Evolutionary conservation across 1,140 invertebrate species (phyloP).

Genomic region (Odontomachus brunneus): DNA sequence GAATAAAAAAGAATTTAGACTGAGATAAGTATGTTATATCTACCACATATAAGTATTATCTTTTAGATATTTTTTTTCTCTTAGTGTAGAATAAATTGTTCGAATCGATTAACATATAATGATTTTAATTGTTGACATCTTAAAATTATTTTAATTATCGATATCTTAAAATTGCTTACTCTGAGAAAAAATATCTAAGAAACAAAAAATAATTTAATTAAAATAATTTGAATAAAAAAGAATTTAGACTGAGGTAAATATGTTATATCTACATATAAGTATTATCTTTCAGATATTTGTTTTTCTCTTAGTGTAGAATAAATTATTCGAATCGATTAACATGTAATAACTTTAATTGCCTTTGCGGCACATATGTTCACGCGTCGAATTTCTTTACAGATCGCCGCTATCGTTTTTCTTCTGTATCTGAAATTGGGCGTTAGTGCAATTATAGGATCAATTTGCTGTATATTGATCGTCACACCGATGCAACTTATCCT

Average conservation of each 20-base stretch:
- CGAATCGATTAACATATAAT: background rate
- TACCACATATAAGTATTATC: too few species aligned
- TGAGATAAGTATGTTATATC: too few species aligned
- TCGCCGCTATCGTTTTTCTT: slow-evolving; percentile 90
- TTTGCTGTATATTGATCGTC: slow-evolving; percentile 89
- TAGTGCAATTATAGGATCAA: slow-evolving; percentile 91
- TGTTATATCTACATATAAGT: too few species aligned
- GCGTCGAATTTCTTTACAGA: slow-evolving; percentile 84
- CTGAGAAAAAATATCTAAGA: too few species aligned
- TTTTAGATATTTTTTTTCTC: too few species aligned
- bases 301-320: too few species aligned
- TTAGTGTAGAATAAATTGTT: slow-evolving; percentile 15
- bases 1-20: too few species aligned
- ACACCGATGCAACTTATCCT: slow-evolving; percentile 90
- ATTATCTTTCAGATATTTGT: too few species aligned
- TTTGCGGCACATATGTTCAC: background rate
- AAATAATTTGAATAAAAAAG: too few species aligned
- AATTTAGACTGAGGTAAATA: too few species aligned
- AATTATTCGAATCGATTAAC: background rate
- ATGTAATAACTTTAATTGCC: background rate
- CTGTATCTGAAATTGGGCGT: slow-evolving; percentile 91
- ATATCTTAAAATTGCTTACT: background rate
- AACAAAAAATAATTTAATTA: too few species aligned
- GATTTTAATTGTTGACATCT: background rate
- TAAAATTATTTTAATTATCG: too few species aligned